Evolutionary conservation across 2,797 vertebrate species (phyloP).

Genomic region (Glossophaga mutica): DNA sequence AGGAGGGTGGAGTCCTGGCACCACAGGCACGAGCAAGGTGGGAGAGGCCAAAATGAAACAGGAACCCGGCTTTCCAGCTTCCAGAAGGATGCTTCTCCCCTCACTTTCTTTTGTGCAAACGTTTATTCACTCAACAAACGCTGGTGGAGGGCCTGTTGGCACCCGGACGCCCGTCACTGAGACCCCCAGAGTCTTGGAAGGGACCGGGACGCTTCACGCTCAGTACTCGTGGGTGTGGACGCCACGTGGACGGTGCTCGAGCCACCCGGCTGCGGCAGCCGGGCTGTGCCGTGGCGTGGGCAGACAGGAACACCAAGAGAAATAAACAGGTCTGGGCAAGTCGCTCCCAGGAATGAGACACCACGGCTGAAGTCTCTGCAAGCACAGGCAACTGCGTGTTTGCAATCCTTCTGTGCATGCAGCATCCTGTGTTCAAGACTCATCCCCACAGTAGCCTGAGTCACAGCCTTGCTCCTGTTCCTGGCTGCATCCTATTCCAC

Average conservation of each 20-base stretch:
- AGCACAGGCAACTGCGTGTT: no score
- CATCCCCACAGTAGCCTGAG: fast-evolving
- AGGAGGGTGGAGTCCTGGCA: no score
- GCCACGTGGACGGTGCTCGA: no score
- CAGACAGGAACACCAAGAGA: background rate
- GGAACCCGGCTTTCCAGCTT: background rate
- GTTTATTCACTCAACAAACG: background rate
- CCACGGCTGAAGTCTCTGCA: no score
- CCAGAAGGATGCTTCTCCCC: background rate
- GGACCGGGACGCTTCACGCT: no score
- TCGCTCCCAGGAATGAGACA: background rate
- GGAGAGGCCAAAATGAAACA: background rate
- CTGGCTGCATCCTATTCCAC: background rate
- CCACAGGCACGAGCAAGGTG: no score
- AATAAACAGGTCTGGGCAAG: background rate
- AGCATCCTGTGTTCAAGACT: background rate
- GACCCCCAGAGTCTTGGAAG: no score
- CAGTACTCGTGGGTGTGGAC: no score
- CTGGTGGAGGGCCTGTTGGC: no score
- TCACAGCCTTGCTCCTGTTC: background rate
- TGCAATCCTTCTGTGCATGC: background rate
- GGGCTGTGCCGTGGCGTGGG: no score
- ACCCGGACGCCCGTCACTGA: no score
- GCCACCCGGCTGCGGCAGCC: no score
- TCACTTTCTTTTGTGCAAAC: background rate